Percentiles rank a stretch among this genome's conserved stretches.
Evolutionary conservation across 1,140 invertebrate species (phyloP).

Genomic region (Monochamus saltuarius): DNA sequence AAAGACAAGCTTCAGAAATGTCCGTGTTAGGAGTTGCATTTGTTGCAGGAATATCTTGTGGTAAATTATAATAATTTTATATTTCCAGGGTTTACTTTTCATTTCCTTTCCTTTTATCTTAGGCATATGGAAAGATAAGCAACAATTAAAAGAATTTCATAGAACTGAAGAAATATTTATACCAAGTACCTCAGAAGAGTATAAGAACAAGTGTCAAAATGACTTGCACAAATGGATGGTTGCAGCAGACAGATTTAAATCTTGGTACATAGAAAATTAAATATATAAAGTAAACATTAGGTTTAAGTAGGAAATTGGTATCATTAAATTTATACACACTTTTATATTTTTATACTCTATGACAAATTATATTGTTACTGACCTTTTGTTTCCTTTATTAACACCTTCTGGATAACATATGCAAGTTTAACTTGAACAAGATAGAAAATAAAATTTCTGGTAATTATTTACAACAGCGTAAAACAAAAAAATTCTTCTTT

Average conservation of each 20-base stretch:
- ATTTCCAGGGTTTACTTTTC: background rate
- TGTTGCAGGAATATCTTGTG: slow-evolving; percentile 75
- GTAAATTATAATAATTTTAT: slow-evolving; percentile 51
- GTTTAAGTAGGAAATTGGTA: no score
- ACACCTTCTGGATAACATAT: no score
- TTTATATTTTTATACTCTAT: no score
- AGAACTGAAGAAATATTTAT: slow-evolving; percentile 63
- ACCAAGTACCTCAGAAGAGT: slow-evolving; percentile 47
- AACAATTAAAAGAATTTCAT: slow-evolving; percentile 64
- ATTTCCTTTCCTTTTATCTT: slow-evolving; percentile 18
- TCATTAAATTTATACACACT: no score
- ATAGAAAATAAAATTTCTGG: no score
- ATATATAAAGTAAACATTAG: no score
- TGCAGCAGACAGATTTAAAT: slow-evolving; percentile 37
- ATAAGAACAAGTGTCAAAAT: slow-evolving; percentile 12
- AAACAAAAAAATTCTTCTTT: no score
- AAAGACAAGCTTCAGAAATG: slow-evolving; percentile 72
- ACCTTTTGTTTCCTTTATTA: no score
- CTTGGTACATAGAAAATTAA: slow-evolving; percentile 25
- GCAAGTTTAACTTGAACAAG: no score
- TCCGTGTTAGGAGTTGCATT: slow-evolving; percentile 78
- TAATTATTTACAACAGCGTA: no score
- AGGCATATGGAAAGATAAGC: slow-evolving; percentile 73
- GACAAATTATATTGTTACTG: no score
- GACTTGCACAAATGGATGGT: slow-evolving; percentile 31